phyloP scores from a whole-genome alignment of 37 sponge, comb jelly and placozoan genomes.

The Cliona cf. orientalis region DNA sequence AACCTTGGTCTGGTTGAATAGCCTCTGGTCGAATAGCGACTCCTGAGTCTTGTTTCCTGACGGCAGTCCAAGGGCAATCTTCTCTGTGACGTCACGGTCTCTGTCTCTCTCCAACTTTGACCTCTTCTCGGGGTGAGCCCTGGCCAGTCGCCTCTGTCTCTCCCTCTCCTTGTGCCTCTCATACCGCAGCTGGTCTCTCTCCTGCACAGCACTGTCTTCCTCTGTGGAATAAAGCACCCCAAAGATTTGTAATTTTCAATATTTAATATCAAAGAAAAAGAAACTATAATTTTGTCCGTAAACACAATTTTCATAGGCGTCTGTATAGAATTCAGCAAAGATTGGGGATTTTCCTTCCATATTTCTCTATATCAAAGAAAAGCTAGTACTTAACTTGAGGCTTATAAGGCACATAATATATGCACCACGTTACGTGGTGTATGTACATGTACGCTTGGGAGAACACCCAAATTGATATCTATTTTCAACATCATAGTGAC shows the following conservation, averaged over 20 bases:
- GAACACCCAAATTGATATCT: background rate
- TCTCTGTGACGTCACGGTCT: conserved; percentile 94
- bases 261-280: too few relatives aligned
- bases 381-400: too few relatives aligned
- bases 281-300: too few relatives aligned
- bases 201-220: conserved; percentile 59
- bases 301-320: too few relatives aligned
- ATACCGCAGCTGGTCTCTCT: conserved; percentile 91
- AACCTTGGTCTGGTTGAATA: conserved; percentile 92
- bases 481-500: too few relatives aligned
- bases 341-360: too few relatives aligned
- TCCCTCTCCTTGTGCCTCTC: conserved; percentile 99
- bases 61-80: conserved; percentile 95
- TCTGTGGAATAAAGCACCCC: conserved; percentile 26
- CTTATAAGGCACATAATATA: too few relatives aligned
- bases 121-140: conserved; percentile 77
- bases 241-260: too few relatives aligned
- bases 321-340: too few relatives aligned
- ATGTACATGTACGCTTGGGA: background rate
- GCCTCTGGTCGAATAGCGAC: conserved; percentile 93
- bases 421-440: background rate
- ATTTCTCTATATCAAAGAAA: too few relatives aligned
- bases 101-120: conserved; percentile 77
- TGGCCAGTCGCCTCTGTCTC: conserved; percentile 88
- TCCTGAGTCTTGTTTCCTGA: conserved; percentile 67